Evolutionary conservation across 2,888 invertebrate species (phyloP), one percentile per base, ranked within the genome.

Genomic region (Apodemia hepburni): DNA sequence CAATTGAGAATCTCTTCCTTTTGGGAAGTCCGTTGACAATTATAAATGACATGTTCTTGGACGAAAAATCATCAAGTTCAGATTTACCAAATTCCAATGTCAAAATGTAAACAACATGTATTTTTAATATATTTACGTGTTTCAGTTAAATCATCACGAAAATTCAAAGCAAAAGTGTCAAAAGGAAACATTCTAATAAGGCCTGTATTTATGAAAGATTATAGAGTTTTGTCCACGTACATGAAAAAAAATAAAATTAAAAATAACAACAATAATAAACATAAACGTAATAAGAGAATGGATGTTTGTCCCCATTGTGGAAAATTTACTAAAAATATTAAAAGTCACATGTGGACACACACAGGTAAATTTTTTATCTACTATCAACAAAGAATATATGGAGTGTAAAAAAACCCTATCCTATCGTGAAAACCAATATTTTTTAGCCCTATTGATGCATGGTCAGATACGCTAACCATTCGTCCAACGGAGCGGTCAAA

Each of bases 241-340:
- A 29, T 63, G 15, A 33, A 62, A 51, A 62, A 63, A 42, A 58
- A 38, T 33, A 49, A 35, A 47, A 68, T 27, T 29, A 15, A 15
- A 29, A 54, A 27, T 11, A 27, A 22, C 22, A 22, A 12, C 4
- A 66, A 51, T 7, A n/a, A 35, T 47, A 49, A 70, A 69, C n/a
- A n/a, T n/a, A 58, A 65, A 64, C 59, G 54, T 17, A 51, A 62
- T 58, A 60, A 38, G 1, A 64, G 61, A 57, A 67, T 66, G 62
- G 64, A 70, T 54, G 73, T 87, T 62, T 87, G 87, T 64, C 79
- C 82, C 15, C 72, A 78, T 60, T 86, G 87, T 74, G 87, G 86
- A 3, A 82, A 77, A 71, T 63, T 80, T 65, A 69, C 68, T 4
- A 71, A 60, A 47, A 27, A 65, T 17, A 42, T 85, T n/a, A 74